Base-by-base conservation (phyloP, 2,113 vertebrate species). In the Clarias macrocephalus region DNA sequence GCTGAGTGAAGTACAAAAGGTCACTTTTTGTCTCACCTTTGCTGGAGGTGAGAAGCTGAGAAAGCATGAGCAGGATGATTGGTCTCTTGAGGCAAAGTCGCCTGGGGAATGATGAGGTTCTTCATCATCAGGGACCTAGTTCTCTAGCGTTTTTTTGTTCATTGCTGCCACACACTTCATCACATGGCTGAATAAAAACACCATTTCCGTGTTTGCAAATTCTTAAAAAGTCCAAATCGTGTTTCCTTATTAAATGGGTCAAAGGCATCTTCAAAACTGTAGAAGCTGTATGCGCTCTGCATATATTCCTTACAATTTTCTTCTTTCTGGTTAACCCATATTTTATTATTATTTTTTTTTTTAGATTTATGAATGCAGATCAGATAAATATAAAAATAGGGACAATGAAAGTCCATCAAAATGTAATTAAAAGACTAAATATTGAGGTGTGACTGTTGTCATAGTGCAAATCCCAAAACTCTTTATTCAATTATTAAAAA, bases 91-190 rank as follows among this genome's bases (percentile, higher is more conserved):
- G 94, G 92, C 87, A 60, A 42, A 65, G 82, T 88, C 63, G 56
- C 91, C 89, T 91, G 88, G 52, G 85, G 90, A 92, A 89, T 91
- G 73, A 89, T 88, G 88, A 82, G 75, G 88, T 87, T 93, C 91
- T 93, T 93, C 88, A 92, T 93, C 93, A 93, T 93, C 76, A 52
- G 91, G 91, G 92, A 94, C 88, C 89, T 88, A 93, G 80, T 92
- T 93, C 77, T 79, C 80, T 90, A 85, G 73, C 84, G 75, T 88
- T 84, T 88, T 84, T 88, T 83, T 89, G 48, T 75, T 90, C 90
- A 88, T 79, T 87, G 91, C 70, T 77, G 65, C 66, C 63, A 83
- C 63, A 42, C 83, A 33, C 28, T 83, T 73, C 52, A 85, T 57
- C 59, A 81, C 75, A 65, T 33, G 21, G 59, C 19, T 56, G 42